phyloP scores from a whole-genome alignment of 2,888 invertebrate genomes.

The Taphrorychus bicolor region DNA sequence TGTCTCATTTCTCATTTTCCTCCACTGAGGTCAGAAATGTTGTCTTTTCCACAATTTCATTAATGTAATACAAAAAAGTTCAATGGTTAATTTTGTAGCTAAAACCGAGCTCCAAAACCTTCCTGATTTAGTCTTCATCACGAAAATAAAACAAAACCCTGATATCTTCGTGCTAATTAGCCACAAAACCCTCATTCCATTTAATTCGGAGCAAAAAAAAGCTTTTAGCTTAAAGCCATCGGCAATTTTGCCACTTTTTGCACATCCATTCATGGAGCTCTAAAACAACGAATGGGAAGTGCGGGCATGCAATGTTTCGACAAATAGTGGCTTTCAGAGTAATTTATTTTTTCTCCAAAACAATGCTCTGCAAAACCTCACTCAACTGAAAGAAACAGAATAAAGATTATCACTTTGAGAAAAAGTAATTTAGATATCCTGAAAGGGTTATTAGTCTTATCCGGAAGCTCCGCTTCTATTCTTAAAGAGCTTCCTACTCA shows the following conservation, averaged over 20 bases:
- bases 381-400: background rate
- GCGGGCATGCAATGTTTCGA: background rate
- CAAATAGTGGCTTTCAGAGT: too few species aligned
- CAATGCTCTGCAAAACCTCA: background rate
- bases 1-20: too few species aligned
- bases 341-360: background rate
- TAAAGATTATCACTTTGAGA: background rate
- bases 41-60: too few species aligned
- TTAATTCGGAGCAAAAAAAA: background rate
- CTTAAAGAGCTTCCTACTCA: too few species aligned
- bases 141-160: background rate
- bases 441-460: too few species aligned
- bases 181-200: background rate
- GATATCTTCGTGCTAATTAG: background rate
- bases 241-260: background rate
- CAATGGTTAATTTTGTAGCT: too few species aligned
- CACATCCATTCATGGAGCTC: background rate
- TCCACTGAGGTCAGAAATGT: too few species aligned
- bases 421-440: too few species aligned
- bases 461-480: too few species aligned
- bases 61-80: too few species aligned
- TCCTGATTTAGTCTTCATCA: background rate
- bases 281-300: background rate
- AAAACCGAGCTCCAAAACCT: too few species aligned
- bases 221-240: background rate